These are phyloP conservation scores for Tyrannus savana DNA, from an alignment of 2,113 vertebrate species.

Conservation along the genomic window DNA sequence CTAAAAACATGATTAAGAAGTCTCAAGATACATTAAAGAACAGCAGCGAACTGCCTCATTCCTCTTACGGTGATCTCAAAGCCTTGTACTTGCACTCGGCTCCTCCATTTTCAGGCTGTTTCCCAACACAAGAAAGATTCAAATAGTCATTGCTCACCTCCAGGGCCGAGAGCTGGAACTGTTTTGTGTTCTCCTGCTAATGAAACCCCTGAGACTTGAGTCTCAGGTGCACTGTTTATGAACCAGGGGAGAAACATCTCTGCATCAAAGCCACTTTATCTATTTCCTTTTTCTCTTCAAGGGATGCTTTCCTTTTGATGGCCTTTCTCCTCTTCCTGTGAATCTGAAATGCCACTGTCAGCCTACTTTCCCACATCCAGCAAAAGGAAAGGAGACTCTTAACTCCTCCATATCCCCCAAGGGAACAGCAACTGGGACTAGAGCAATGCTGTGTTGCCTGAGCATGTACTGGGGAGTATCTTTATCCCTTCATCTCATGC, in stretches of 20 bases:
- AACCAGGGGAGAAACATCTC: accelerated
- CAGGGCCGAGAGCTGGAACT: background rate
- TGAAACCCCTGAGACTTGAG: background rate
- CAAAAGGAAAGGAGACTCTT: background rate
- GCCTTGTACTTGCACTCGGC: background rate
- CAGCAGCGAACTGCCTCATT: background rate
- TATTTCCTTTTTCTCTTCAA: background rate
- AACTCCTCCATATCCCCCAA: background rate
- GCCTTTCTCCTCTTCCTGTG: background rate
- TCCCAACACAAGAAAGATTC: background rate
- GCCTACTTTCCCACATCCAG: background rate
- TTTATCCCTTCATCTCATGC: background rate
- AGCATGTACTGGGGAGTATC: too few relatives aligned
- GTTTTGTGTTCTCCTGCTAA: background rate
- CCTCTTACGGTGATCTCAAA: background rate
- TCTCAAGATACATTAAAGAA: background rate
- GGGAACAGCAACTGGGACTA: accelerated
- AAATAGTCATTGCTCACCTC: background rate
- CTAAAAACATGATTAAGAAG: background rate
- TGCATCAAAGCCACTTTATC: background rate
- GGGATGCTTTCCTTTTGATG: background rate
- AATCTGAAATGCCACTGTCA: background rate
- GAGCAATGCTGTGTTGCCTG: background rate
- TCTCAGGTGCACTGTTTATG: background rate
- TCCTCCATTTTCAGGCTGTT: background rate